Percentiles rank a stretch among this genome's conserved stretches.
Conservation (phyloP, 2,113 vertebrate species). For the Colistium nudipinnis region DNA sequence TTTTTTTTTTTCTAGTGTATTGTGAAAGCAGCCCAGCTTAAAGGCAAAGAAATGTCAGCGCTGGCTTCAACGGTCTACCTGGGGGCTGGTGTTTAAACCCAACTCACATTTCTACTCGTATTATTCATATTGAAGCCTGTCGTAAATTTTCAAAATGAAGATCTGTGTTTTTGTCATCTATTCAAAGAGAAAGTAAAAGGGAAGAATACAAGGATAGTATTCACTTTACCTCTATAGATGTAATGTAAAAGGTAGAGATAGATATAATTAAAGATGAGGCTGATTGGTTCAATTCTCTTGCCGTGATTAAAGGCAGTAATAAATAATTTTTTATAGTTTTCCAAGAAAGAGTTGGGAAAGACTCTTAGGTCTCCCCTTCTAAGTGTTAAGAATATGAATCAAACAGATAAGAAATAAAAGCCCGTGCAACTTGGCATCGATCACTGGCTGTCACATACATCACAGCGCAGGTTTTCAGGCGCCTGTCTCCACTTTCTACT, state of each 20-base stretch:
- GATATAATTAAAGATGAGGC: background rate
- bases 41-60: constrained; percentile 38
- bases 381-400: background rate
- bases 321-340: too few species aligned
- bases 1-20: constrained; percentile 2
- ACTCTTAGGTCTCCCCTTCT: background rate
- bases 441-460: background rate
- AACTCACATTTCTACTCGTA: background rate
- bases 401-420: background rate
- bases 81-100: background rate
- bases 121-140: background rate
- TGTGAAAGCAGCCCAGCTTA: constrained; percentile 39
- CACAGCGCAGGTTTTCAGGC: constrained; percentile 24
- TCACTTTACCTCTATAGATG: background rate
- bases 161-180: background rate
- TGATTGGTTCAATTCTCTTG: too few species aligned
- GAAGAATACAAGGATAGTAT: background rate
- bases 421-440: background rate
- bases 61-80: constrained; percentile 17
- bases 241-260: background rate
- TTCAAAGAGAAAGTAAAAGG: background rate
- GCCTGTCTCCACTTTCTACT: constrained; percentile 27
- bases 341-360: too few species aligned
- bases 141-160: background rate
- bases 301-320: too few species aligned